Evolutionary conservation across 1,140 invertebrate species (phyloP).

Genomic region (Ceratosolen solmsi): DNA sequence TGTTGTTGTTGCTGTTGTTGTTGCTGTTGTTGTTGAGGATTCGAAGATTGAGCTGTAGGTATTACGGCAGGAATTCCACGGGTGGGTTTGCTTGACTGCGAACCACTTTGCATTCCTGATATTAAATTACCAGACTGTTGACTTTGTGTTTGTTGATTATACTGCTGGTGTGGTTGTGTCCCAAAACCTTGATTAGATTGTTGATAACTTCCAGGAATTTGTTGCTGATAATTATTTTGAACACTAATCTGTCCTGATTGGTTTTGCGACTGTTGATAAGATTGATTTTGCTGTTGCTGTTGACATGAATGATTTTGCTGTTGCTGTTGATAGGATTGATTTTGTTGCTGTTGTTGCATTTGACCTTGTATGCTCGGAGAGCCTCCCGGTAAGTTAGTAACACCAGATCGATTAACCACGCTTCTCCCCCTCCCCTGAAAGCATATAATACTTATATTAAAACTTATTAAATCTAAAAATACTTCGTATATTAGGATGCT

Average conservation of each 20-base stretch:
- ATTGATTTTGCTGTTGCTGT: constrained; percentile 60
- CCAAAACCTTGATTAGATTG: constrained; percentile 58
- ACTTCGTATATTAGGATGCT: neutral
- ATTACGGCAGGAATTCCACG: constrained; percentile 77
- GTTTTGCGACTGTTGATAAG: constrained; percentile 61
- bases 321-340: constrained; percentile 65
- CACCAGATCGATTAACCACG: constrained; percentile 74
- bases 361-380: constrained; percentile 62
- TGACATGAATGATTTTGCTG: constrained; percentile 64
- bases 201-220: constrained; percentile 56
- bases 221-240: constrained; percentile 56
- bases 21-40: constrained; percentile 68
- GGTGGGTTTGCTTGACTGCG: constrained; percentile 66
- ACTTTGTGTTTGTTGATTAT: constrained; percentile 54
- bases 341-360: constrained; percentile 62
- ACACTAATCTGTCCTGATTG: constrained; percentile 54
- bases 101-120: constrained; percentile 49
- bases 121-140: constrained; percentile 47
- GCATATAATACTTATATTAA: neutral
- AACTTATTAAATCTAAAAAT: neutral
- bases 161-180: constrained; percentile 50
- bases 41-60: constrained; percentile 74
- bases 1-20: constrained; percentile 68
- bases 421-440: constrained; percentile 77
- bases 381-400: constrained; percentile 75